Conservation (phyloP, 1,140 invertebrate species). For the Callitettix versicolor region DNA sequence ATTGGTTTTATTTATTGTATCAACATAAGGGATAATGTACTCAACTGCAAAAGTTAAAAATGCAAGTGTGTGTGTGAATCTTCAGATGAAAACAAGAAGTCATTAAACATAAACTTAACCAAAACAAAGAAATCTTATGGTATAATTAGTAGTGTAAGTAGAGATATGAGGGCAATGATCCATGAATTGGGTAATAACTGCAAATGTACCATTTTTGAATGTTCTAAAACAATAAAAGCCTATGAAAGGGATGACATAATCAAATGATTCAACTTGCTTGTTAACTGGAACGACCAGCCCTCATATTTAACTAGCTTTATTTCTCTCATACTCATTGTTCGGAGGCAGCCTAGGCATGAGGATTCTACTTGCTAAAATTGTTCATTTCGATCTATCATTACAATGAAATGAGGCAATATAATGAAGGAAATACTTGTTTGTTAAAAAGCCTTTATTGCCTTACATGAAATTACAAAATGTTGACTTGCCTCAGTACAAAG, state of each 20-base stretch:
- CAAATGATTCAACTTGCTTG: background rate
- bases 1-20: too few relatives aligned
- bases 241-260: background rate
- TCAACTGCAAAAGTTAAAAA: too few relatives aligned
- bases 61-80: background rate
- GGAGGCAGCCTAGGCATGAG: background rate
- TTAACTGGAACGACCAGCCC: background rate
- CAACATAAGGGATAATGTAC: too few relatives aligned
- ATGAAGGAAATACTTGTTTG: too few relatives aligned
- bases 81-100: slow-evolving; percentile 1
- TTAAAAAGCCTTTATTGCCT: too few relatives aligned
- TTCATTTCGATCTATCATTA: background rate
- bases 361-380: background rate
- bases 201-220: slow-evolving; percentile 3
- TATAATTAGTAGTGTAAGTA: background rate
- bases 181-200: background rate
- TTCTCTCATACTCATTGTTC: background rate
- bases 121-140: background rate
- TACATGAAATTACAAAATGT: too few relatives aligned
- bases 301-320: slow-evolving; percentile 1
- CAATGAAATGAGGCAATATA: background rate
- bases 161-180: background rate
- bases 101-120: background rate
- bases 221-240: background rate
- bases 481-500: too few relatives aligned